Evolutionary conservation across 2,797 vertebrate genomes (phyloP).

Genomic region (Anabas testudineus): DNA sequence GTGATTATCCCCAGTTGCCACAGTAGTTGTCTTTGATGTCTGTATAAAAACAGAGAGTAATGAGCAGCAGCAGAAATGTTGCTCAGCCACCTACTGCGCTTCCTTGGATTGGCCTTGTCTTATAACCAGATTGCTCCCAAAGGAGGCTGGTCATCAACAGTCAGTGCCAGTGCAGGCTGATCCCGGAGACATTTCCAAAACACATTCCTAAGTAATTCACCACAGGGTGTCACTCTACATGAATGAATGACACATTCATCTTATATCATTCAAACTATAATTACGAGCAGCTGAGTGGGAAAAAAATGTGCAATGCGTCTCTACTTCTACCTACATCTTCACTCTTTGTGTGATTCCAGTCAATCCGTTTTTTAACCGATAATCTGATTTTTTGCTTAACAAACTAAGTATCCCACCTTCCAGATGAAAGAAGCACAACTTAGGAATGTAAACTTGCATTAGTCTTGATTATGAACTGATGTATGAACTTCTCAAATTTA

Average conservation of each 20-base stretch:
- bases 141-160: conserved; percentile 38
- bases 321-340: too few species aligned
- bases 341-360: too few species aligned
- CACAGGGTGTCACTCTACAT: background rate
- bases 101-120: conserved; percentile 39
- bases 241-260: background rate
- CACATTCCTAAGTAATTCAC: background rate
- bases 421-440: background rate
- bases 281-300: too few species aligned
- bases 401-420: background rate
- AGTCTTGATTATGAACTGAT: background rate
- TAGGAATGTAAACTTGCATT: background rate
- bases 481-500: background rate
- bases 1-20: conserved; percentile 53
- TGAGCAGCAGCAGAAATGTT: conserved; percentile 36
- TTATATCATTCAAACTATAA: background rate
- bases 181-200: conserved; percentile 4
- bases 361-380: too few species aligned
- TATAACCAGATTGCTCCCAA: conserved; percentile 43
- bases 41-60: conserved; percentile 42
- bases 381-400: too few species aligned
- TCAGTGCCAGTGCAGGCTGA: conserved; percentile 3
- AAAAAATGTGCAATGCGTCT: too few species aligned
- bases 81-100: conserved; percentile 37
- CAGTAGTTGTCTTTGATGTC: conserved; percentile 40